phyloP scores from a whole-genome alignment of 2,113 vertebrate species.

The Caranx melampygus region DNA sequence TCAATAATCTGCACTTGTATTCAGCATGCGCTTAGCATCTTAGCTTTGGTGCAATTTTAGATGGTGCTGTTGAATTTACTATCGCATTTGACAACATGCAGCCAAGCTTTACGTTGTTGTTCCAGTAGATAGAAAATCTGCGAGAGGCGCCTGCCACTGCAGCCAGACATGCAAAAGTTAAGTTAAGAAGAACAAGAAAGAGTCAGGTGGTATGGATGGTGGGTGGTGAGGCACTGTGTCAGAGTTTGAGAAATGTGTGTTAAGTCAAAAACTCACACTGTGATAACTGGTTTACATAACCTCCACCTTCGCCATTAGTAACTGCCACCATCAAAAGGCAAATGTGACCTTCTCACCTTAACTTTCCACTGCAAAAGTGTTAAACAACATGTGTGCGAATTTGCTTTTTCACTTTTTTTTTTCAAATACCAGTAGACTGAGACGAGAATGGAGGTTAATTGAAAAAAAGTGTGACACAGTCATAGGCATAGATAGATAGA shows the following conservation, averaged over 20 bases:
- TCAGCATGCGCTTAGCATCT: slow-evolving; percentile 9
- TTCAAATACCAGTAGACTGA: slow-evolving; percentile 3
- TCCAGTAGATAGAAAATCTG: slow-evolving; percentile 39
- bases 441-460: slow-evolving; percentile 12
- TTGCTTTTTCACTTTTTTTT: background rate
- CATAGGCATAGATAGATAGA: slow-evolving; percentile 10
- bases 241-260: slow-evolving; percentile 35
- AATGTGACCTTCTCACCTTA: background rate
- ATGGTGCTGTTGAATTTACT: slow-evolving; percentile 42
- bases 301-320: slow-evolving; percentile 10
- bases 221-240: background rate
- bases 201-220: background rate
- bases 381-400: background rate
- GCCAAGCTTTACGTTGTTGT: slow-evolving; percentile 45
- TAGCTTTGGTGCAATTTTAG: slow-evolving; percentile 40
- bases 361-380: background rate
- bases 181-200: slow-evolving; percentile 37
- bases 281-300: background rate
- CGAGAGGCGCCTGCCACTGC: slow-evolving; percentile 31
- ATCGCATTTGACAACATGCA: slow-evolving; percentile 48
- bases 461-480: background rate
- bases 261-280: background rate
- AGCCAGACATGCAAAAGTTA: slow-evolving; percentile 28
- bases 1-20: slow-evolving; percentile 35
- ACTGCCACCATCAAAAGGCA: background rate